phyloP scores from a whole-genome alignment of 2,888 invertebrate species.

The Tolmerus cingulatus region DNA sequence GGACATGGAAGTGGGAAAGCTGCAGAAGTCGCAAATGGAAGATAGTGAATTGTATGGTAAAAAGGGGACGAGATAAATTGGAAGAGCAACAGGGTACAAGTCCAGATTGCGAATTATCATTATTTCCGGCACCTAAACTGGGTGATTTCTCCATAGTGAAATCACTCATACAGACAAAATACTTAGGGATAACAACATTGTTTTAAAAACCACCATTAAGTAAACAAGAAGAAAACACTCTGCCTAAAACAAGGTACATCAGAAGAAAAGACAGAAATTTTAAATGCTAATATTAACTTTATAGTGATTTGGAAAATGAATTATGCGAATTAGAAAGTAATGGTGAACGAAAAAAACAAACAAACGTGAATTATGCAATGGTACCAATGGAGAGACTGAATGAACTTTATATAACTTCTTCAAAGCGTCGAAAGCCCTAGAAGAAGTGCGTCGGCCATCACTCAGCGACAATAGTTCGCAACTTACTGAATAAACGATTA shows the following conservation, averaged over 20 bases:
- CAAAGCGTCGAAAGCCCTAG: constrained; percentile 42
- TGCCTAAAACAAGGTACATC: constrained; percentile 57
- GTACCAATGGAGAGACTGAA: constrained; percentile 55
- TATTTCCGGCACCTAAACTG: too few species aligned
- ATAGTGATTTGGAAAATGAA: constrained; percentile 71
- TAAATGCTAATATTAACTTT: constrained; percentile 39
- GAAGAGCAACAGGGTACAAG: too few species aligned
- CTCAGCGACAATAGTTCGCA: constrained; percentile 38
- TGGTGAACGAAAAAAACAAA: constrained; percentile 69
- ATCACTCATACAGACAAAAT: too few species aligned
- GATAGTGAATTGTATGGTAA: too few species aligned
- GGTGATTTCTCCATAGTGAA: too few species aligned
- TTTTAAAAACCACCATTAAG: constrained; percentile 41
- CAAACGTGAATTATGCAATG: constrained; percentile 59
- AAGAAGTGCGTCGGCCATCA: constrained; percentile 41
- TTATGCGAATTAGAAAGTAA: constrained; percentile 82
- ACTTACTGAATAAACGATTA: constrained; percentile 49
- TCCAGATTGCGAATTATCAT: too few species aligned
- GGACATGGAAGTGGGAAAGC: too few species aligned
- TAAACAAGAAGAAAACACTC: constrained; percentile 50
- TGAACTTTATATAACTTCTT: constrained; percentile 49
- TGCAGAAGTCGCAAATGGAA: too few species aligned
- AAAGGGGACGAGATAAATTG: too few species aligned
- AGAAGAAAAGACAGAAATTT: neutral
- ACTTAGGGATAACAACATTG: too few species aligned